A percentile compares a stretch with the other conserved stretches of the same genome.
These are phyloP conservation scores for Arion vulgaris DNA, from an alignment of 1,140 invertebrate species.

Conservation along the genomic window DNA sequence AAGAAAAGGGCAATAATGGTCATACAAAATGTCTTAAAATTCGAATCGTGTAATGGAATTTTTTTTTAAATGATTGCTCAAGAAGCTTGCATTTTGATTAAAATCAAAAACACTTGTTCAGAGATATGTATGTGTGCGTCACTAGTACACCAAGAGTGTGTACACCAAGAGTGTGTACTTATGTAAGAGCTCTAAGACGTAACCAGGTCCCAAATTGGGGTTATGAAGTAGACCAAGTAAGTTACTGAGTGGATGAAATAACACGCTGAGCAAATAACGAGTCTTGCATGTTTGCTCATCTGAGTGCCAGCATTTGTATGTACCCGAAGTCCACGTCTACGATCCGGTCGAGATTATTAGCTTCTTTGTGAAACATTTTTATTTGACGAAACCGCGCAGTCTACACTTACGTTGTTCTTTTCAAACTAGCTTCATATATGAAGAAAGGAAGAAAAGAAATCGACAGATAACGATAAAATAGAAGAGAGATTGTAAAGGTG, in stretches of 20 bases:
- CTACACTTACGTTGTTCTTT: too few relatives aligned
- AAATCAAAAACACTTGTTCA: neutral
- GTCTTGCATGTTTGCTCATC: neutral
- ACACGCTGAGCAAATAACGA: neutral
- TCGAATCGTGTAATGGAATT: too few relatives aligned
- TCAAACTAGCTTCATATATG: too few relatives aligned
- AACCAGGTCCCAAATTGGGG: neutral
- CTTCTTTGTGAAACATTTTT: too few relatives aligned
- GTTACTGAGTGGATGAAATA: neutral
- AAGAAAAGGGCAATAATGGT: too few relatives aligned
- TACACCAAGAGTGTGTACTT: neutral
- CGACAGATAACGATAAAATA: too few relatives aligned
- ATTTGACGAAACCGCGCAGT: too few relatives aligned
- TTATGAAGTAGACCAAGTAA: neutral
- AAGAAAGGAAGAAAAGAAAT: too few relatives aligned
- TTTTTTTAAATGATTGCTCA: too few relatives aligned
- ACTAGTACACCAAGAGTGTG: neutral
- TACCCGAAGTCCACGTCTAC: neutral
- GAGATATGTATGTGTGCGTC: neutral
- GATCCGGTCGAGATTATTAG: neutral
- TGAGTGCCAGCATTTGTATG: neutral
- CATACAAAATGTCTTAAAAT: too few relatives aligned
- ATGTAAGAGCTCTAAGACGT: neutral
- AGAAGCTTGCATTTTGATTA: neutral
- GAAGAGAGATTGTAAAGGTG: too few relatives aligned